A percentile compares a stretch with the other conserved stretches of the same genome.
phyloP scores from a whole-genome alignment of 2,888 invertebrate genomes.

The Drosophila monieri region DNA sequence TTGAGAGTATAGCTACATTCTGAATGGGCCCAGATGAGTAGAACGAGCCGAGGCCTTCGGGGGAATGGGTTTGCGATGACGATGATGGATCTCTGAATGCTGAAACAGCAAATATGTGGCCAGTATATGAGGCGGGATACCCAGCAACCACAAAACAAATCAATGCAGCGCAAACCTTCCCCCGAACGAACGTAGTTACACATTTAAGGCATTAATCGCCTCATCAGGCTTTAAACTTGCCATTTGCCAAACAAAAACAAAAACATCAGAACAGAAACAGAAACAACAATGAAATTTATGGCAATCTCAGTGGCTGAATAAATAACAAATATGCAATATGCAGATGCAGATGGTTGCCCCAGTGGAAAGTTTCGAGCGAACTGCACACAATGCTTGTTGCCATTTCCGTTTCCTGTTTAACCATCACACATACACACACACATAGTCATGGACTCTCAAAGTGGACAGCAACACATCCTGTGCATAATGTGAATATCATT shows the following conservation, averaged over 20 bases:
- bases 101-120: conserved; percentile 59
- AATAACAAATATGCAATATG: conserved; percentile 47
- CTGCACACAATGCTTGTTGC: conserved; percentile 70
- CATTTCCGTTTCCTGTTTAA: conserved; percentile 76
- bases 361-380: conserved; percentile 29
- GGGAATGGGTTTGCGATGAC: conserved; percentile 36
- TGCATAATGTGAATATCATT: conserved; percentile 75
- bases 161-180: conserved; percentile 3
- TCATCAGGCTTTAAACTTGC: conserved; percentile 32
- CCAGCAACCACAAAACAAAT: conserved; percentile 14
- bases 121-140: conserved; percentile 20
- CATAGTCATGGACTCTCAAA: conserved; percentile 23
- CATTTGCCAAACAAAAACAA: conserved; percentile 32
- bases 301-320: conserved; percentile 49
- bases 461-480: conserved; percentile 66
- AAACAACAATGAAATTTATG: conserved; percentile 31
- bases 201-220: conserved; percentile 38
- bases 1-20: conserved; percentile 74
- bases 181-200: conserved; percentile 9
- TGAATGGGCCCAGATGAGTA: conserved; percentile 60
- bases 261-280: conserved; percentile 23
- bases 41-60: conserved; percentile 18
- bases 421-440: conserved; percentile 23
- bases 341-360: conserved; percentile 41
- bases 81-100: conserved; percentile 49